These are phyloP conservation scores for Palythoa grandis DNA, from an alignment of 92 coral and sea anemone species.

Conservation along the genomic window DNA sequence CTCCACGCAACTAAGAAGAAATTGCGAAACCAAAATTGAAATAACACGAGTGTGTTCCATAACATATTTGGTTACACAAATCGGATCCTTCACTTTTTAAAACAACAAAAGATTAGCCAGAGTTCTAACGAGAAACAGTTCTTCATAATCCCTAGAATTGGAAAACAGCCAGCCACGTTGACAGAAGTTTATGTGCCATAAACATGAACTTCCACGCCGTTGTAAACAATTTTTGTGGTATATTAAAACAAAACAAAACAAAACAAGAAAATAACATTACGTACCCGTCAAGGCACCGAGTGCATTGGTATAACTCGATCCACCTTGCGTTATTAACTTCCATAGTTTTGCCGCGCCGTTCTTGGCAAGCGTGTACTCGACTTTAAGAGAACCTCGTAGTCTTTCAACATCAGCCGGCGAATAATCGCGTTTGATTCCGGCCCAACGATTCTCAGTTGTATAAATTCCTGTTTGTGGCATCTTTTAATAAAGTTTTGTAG, in stretches of 20 bases:
- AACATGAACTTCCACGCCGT: slow-evolving; percentile 20
- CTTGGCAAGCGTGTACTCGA: slow-evolving; percentile 88
- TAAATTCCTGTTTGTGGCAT: slow-evolving; percentile 59
- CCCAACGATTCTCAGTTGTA: slow-evolving; percentile 75
- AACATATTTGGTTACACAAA: not conserved
- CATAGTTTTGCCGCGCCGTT: slow-evolving; percentile 87
- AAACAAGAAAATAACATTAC: not conserved
- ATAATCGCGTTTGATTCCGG: slow-evolving; percentile 88
- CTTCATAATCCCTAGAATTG: not conserved
- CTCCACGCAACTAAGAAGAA: not conserved
- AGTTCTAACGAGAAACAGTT: not conserved
- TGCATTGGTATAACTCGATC: slow-evolving; percentile 76
- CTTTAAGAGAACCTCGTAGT: slow-evolving; percentile 78
- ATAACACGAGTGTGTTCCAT: not conserved
- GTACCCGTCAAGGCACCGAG: slow-evolving; percentile 96
- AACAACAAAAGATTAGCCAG: not conserved
- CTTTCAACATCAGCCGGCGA: slow-evolving; percentile 78
- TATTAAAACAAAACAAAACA: not conserved
- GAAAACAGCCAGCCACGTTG: not conserved
- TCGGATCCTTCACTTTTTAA: not conserved
- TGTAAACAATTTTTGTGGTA: not conserved
- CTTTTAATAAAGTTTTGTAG: not conserved
- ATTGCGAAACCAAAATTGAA: not conserved
- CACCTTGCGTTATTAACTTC: slow-evolving; percentile 75
- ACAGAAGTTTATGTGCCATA: not conserved